A percentile compares a stretch with the other conserved stretches of the same genome.
Conservation (phyloP, 2,888 invertebrate species). For the Dastarcus helophoroides region DNA sequence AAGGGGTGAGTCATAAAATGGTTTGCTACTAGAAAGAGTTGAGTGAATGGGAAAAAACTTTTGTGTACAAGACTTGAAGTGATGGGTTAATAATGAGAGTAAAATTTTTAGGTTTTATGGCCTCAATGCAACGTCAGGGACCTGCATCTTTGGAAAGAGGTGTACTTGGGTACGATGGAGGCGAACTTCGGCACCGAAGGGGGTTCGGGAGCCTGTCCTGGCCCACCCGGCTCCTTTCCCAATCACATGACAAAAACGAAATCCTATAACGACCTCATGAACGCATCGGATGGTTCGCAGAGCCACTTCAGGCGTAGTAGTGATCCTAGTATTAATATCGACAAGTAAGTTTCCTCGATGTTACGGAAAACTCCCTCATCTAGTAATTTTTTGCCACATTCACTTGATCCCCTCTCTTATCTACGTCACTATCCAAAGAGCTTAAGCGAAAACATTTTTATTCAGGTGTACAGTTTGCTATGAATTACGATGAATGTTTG, state of each 20-base stretch:
- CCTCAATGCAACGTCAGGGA: constrained; percentile 77
- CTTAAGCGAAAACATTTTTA: too few relatives aligned
- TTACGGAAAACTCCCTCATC: too few relatives aligned
- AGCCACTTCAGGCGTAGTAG: constrained; percentile 59
- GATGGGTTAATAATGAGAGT: constrained; percentile 5
- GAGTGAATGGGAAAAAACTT: constrained; percentile 5
- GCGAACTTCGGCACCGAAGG: constrained; percentile 26
- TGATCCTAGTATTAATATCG: constrained; percentile 71
- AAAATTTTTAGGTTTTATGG: constrained; percentile 63
- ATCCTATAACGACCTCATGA: constrained; percentile 73
- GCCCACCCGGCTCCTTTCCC: constrained; percentile 38
- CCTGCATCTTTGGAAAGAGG: constrained; percentile 72
- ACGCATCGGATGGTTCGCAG: constrained; percentile 46
- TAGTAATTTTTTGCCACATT: too few relatives aligned
- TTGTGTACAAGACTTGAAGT: neutral
- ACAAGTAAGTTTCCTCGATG: constrained; percentile 46
- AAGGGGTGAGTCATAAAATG: constrained; percentile 3
- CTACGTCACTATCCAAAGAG: too few relatives aligned
- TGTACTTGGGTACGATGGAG: constrained; percentile 57
- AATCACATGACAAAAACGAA: constrained; percentile 63
- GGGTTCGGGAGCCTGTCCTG: constrained; percentile 27
- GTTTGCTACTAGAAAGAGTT: neutral
- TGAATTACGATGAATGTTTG: too few relatives aligned
- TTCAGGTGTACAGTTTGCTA: too few relatives aligned
- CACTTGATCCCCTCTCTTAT: too few relatives aligned